These are phyloP conservation scores for Fistularia commersonii DNA, from an alignment of 2,797 vertebrate species.

Conservation along the genomic window DNA sequence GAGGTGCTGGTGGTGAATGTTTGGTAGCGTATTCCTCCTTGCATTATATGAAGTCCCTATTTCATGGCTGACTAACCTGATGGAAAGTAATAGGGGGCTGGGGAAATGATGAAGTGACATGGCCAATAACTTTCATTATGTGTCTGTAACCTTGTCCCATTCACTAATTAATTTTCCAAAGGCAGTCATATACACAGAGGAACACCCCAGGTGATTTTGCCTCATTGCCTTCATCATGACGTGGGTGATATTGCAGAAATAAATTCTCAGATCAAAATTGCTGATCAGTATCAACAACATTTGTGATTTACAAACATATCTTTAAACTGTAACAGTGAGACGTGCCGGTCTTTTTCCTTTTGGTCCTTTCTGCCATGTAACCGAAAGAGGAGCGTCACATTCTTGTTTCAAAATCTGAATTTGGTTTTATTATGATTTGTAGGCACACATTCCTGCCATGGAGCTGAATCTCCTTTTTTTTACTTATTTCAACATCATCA, in stretches of 20 bases:
- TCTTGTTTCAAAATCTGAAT: slow-evolving; percentile 35
- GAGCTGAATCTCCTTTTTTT: slow-evolving; percentile 35
- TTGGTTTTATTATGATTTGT: slow-evolving; percentile 26
- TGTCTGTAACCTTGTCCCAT: slow-evolving; percentile 72
- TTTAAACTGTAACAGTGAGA: slow-evolving; percentile 56
- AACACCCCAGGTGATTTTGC: slow-evolving; percentile 44
- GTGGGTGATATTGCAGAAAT: slow-evolving; percentile 13
- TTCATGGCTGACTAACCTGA: slow-evolving; percentile 74
- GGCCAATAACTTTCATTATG: slow-evolving; percentile 78
- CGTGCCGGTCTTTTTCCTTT: slow-evolving; percentile 40
- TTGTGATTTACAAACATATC: slow-evolving; percentile 42
- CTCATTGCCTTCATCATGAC: slow-evolving; percentile 7
- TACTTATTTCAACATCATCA: background rate
- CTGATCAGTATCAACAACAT: slow-evolving; percentile 8
- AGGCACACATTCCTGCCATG: slow-evolving; percentile 34
- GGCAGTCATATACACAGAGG: slow-evolving; percentile 48
- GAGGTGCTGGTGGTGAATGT: slow-evolving; percentile 50
- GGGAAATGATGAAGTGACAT: slow-evolving; percentile 74
- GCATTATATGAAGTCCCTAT: slow-evolving; percentile 70
- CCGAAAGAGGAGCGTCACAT: slow-evolving; percentile 32
- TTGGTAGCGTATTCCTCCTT: slow-evolving; percentile 56
- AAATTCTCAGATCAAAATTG: slow-evolving; percentile 28
- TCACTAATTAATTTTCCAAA: slow-evolving; percentile 72
- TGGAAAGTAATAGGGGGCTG: slow-evolving; percentile 70
- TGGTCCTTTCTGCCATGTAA: slow-evolving; percentile 45